Base-by-base conservation (phyloP, 2,888 invertebrate genomes). In the Erebia palarica region DNA sequence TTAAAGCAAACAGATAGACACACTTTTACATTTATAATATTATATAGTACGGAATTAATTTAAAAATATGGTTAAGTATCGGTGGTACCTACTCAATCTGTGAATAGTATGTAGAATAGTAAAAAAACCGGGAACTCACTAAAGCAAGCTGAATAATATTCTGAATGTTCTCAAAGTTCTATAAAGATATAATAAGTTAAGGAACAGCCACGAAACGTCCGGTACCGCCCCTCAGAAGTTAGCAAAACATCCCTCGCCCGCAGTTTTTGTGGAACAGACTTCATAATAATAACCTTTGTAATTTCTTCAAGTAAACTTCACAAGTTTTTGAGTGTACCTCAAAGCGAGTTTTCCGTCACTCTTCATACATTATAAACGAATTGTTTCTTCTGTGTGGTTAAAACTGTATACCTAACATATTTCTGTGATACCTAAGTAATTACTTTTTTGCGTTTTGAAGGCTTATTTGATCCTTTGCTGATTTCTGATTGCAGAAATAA, bases 251-350 rank as follows among this genome's bases (percentile, higher is more conserved):
- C 85, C 80, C 82, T 79, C 81, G 77, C 78, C 78, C 75, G 73
- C 76, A 78, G 79, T 82, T 85, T 83, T 84, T 82, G 82, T 80
- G 78, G 82, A 79, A 77, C 78, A 79, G 81, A 80, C 81, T 83
- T 79, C 82, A 81, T 83, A 84, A 84, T 86, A 86, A 86, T 84
- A 85, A 86, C 84, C 86, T 86, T 86, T 85, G 81, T 86, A 85
- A 85, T 84, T 76, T 86, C 84, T 84, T 83, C 81, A 81, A 82
- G 82, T 81, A 82, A 84, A 85, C 82, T 85, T 84, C 78, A 78
- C 79, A 75, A 84, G 83, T 79, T 83, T 73, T 78, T 79, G 81
- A 84, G 81, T 80, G 79, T 82, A 80, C 80, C 81, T 81, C 80
- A 81, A 82, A 83, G 82, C 77, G 79, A 82, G 80, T 79, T 80